phyloP scores from a whole-genome alignment of 2,797 vertebrate genomes.

The Gobio occitaniae region DNA sequence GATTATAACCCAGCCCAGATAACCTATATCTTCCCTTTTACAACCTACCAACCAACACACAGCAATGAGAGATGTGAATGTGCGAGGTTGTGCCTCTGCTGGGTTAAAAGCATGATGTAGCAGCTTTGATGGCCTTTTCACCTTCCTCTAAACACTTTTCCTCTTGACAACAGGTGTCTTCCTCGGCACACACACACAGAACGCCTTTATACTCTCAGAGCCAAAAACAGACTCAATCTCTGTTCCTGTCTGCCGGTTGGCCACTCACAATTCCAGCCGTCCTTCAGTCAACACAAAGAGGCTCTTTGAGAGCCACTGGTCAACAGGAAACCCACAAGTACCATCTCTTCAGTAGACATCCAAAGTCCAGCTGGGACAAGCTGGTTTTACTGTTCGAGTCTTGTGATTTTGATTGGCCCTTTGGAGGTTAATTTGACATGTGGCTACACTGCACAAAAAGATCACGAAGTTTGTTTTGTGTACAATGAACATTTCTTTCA shows the following conservation, averaged over 20 bases:
- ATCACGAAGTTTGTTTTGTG: not conserved
- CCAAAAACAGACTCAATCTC: conserved; percentile 49
- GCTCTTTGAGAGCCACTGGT: conserved; percentile 52
- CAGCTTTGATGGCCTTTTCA: not conserved
- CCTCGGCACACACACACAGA: conserved; percentile 15
- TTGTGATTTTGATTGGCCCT: conserved; percentile 19
- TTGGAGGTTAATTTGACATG: not conserved
- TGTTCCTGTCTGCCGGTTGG: conserved; percentile 17
- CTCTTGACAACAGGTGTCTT: conserved; percentile 47
- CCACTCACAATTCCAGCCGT: conserved; percentile 39
- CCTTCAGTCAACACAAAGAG: conserved; percentile 58
- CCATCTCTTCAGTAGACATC: conserved; percentile 30
- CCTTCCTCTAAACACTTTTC: conserved; percentile 4
- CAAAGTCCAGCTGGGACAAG: conserved; percentile 35
- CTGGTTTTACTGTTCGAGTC: not conserved
- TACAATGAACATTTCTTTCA: not conserved
- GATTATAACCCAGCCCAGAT: not conserved
- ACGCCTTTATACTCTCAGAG: conserved; percentile 34
- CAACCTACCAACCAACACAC: not conserved
- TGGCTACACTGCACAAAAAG: not conserved
- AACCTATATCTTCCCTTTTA: not conserved
- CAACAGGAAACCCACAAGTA: conserved; percentile 49
- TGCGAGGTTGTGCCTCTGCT: not conserved
- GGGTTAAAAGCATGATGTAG: not conserved
- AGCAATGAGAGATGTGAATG: not conserved